phyloP scores from a whole-genome alignment of 2,888 invertebrate species.

The Ophion ventricosus region DNA sequence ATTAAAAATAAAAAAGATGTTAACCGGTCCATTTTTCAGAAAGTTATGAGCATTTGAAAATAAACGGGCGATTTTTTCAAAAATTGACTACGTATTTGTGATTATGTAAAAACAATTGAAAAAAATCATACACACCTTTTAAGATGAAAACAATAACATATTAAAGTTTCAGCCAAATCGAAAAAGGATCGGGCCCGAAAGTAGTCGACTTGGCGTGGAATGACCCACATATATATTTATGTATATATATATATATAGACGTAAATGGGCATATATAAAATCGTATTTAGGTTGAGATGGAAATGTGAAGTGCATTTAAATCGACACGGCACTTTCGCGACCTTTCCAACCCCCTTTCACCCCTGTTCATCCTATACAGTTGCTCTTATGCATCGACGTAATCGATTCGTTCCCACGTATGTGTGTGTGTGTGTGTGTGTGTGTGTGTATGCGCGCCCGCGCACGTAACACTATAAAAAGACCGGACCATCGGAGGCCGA shows the following conservation, averaged over 20 bases:
- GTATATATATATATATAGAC: background rate
- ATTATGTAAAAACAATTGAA: too few species aligned
- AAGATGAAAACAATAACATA: too few species aligned
- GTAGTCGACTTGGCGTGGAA: too few species aligned
- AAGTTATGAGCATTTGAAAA: too few species aligned
- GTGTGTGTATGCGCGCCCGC: background rate
- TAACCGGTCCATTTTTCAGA: too few species aligned
- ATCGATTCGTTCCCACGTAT: constrained; percentile 24
- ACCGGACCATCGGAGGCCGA: constrained; percentile 7
- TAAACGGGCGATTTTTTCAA: too few species aligned
- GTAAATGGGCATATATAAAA: background rate
- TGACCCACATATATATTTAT: too few species aligned
- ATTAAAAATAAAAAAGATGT: too few species aligned
- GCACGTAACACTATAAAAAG: constrained; percentile 16
- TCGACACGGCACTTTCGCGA: constrained; percentile 20
- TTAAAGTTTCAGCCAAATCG: too few species aligned
- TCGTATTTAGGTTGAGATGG: background rate
- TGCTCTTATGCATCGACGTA: constrained; percentile 5
- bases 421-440: background rate
- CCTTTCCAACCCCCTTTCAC: background rate
- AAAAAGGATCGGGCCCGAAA: too few species aligned
- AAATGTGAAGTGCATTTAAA: constrained; percentile 30
- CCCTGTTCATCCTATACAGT: background rate
- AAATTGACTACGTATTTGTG: too few species aligned
- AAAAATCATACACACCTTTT: too few species aligned